Conservation (phyloP, 2,888 invertebrate genomes). For the Apodemia hepburni region DNA sequence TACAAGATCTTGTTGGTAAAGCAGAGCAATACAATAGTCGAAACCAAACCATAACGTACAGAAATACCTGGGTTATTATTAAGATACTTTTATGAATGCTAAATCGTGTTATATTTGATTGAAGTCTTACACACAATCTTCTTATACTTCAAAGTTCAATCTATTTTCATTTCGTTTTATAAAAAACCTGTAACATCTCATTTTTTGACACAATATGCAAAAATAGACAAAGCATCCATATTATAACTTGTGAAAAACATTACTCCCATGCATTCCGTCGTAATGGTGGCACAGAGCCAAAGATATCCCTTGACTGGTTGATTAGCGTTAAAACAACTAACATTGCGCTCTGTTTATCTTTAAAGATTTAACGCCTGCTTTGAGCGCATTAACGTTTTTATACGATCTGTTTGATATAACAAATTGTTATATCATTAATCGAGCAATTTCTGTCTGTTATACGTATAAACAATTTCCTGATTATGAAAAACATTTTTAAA, state of each 20-base stretch:
- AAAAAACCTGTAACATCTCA: not conserved
- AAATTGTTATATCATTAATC: slow-evolving; percentile 1
- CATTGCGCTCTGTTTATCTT: slow-evolving; percentile 28
- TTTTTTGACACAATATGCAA: slow-evolving; percentile 20
- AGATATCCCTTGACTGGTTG: slow-evolving; percentile 26
- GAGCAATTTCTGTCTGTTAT: slow-evolving; percentile 5
- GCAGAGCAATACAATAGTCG: no score
- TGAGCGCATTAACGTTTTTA: not conserved
- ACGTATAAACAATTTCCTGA: not conserved
- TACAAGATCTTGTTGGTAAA: no score
- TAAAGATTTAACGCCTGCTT: slow-evolving; percentile 9
- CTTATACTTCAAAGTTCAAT: not conserved
- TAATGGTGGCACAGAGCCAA: slow-evolving; percentile 29
- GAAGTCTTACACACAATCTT: not conserved
- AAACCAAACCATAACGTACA: no score
- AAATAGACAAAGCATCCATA: slow-evolving; percentile 23
- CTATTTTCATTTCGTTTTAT: not conserved
- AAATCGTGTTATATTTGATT: no score
- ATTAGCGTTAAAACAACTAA: slow-evolving; percentile 27
- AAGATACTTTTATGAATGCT: no score
- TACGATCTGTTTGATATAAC: slow-evolving; percentile 5
- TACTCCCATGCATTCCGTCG: slow-evolving; percentile 20
- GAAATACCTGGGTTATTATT: no score
- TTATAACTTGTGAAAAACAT: slow-evolving; percentile 18
- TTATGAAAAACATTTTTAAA: no score